A percentile compares a stretch with the other conserved stretches of the same genome.
Conservation (phyloP, 2,113 vertebrate genomes). For the Labeo catla region DNA sequence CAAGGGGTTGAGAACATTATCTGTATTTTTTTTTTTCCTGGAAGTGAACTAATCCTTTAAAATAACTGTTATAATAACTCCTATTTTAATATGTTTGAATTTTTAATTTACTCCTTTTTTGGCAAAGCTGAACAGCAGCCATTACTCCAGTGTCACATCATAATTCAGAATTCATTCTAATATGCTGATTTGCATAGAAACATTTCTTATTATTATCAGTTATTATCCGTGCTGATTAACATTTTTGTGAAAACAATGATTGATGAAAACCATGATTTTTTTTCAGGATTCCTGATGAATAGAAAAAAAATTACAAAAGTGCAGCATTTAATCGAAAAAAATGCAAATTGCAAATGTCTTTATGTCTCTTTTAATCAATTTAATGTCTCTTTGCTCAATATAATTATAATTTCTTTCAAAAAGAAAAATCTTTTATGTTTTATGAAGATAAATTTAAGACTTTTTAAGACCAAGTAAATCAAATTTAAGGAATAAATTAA, state of each 20-base stretch:
- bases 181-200: neutral
- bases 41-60: no score
- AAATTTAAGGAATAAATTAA: no score
- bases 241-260: neutral
- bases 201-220: neutral
- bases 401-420: neutral
- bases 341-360: no score
- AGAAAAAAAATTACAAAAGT: neutral
- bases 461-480: no score
- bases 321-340: neutral
- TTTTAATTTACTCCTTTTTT: no score
- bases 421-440: neutral
- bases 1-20: no score
- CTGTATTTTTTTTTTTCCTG: no score
- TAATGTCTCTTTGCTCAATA: neutral
- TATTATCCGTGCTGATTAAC: neutral
- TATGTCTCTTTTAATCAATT: no score
- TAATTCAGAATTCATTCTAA: neutral
- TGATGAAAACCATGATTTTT: neutral
- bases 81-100: no score
- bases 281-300: neutral
- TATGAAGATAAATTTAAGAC: no score
- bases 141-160: no score
- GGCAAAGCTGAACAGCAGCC: no score
- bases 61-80: neutral